Base-by-base conservation (phyloP, 2,797 vertebrate species). In the Pristis pectinata region DNA sequence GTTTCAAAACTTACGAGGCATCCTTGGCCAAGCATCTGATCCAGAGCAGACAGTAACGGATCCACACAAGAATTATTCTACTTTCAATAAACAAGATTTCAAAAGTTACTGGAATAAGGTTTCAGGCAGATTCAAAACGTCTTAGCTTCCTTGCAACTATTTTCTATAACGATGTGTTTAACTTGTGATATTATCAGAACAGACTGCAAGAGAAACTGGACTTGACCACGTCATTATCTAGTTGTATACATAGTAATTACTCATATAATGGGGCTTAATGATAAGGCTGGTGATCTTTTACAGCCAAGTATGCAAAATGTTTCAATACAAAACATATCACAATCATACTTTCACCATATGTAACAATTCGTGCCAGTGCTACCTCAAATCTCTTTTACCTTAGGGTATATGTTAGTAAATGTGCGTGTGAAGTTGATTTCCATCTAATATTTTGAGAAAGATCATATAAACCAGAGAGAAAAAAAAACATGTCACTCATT, bases 401-500 rank as follows among this genome's bases (percentile, higher is more conserved):
- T 70, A 76, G 92, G 92, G 92, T 93, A 93, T 24, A 85, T 91
- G 59, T 91, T 91, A 79, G n/a, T 30, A 27, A 87, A 30, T 34
- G 70, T 94, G 92, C 49, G 70, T 94, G 92, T 49, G 44, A 49
- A 74, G 44, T 76, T 76, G 67, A 94, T 56, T 49, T 94, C 49
- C 27, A 72, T 72, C 70, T 76, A 56, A 94, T 94, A 41, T 19
- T 94, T 74, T 67, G 67, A 94, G 70, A 74, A 53, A 74, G 27
- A 30, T 70, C 67, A 49, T 70, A 53, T 74, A 72, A 74, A 74
- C 92, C 92, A 93, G 41, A 59, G 44, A 59, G 67, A 44, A 67
- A 72, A 93, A 76, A 74, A 94, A 93, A 93, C 64, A 70, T 70
- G 92, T 76, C 92, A 94, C 44, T 94, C 44, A 76, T 72, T 72